Base-by-base conservation (phyloP, 2,888 invertebrate species). In the Ernsta delagoae region DNA sequence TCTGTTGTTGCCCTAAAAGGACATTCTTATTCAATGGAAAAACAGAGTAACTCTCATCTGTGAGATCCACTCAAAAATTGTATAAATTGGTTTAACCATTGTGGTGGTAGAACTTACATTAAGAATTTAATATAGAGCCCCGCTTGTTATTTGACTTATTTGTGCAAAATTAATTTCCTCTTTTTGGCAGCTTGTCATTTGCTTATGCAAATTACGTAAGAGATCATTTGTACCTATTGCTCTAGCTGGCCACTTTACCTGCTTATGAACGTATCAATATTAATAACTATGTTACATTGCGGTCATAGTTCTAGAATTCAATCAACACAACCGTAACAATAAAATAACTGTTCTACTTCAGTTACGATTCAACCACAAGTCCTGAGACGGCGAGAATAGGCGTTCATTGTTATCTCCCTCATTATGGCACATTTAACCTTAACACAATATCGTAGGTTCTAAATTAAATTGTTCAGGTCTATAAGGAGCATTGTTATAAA, bases 401-500 rank as follows among this genome's bases (percentile, higher is more conserved):
- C 64, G 73, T 74, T 74, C 74, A 71, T 78, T 79, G 78, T 75
- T 70, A 68, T 56, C 68, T 62, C 66, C 76, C 70, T 68, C 60
- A 72, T 77, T 77, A 78, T 75, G 73, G 76, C 74, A 84, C 75
- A 82, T 79, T 80, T 76, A 80, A 78, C 82, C 79, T 79, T 83
- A 83, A 71, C 67, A 56, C 75, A 71, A 72, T 76, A 75, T 76
- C 76, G 79, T 83, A 88, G 82, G 82, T 83, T 82, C 75, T 78
- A 77, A 71, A 75, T 82, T 81, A 73, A 78, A 80, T 74, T 79
- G 69, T 69, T 78, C 76, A 77, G 72, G 74, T 75, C 74, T 75
- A 83, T 82, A 84, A 82, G 81, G 80, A 81, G 79, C 82, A 83
- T 82, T 87, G 83, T 82, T 79, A 72, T 77, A 78, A 77, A 75